Evolutionary conservation across 2,888 invertebrate species (phyloP), one percentile per base, ranked within the genome.

Genomic region (Apodemia mormo): DNA sequence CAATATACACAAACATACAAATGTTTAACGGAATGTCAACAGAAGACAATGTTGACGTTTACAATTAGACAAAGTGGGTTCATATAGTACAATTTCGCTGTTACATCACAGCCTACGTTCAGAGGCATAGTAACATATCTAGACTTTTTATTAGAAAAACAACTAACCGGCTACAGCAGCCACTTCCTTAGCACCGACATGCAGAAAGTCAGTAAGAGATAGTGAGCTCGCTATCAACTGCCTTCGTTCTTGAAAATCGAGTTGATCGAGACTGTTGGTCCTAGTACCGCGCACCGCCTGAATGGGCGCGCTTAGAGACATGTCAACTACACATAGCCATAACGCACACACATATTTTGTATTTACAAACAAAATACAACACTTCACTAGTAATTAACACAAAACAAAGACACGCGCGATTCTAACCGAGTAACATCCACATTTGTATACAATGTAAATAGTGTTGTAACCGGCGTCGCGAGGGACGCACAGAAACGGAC

Each of bases 231-330:
- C 97, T 77, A 98, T 98, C 83, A 98, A 93, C 90, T 97, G 97
- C 80, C 97, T 94, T 87, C 97, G 97, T 94, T 98, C 97, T 90
- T 97, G 97, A 87, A 98, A 98, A 93, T 98, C 97, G 71, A 98
- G 94, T 92, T 97, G 97, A 94, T 97, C 97, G 94, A 97, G 94
- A 84, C 97, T 97, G 89, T 96, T 97, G 92, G 97, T 97, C 81
- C 97, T 89, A 77, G 89, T 88, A 79, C 90, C 91, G 90, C 92
- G 92, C 91, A 89, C 91, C 90, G 89, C 90, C 87, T 87, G 90
- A 82, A 88, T 88, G 87, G 91, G 90, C 88, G 92, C 91, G 90
- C 87, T 89, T 87, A 92, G 84, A 85, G 93, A 92, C 93, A 92
- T 93, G 89, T 92, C 93, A 92, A 90, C 92, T 92, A 85, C 89